Evolutionary conservation across 2,888 invertebrate genomes (phyloP).

Genomic region (Xylota segnis): DNA sequence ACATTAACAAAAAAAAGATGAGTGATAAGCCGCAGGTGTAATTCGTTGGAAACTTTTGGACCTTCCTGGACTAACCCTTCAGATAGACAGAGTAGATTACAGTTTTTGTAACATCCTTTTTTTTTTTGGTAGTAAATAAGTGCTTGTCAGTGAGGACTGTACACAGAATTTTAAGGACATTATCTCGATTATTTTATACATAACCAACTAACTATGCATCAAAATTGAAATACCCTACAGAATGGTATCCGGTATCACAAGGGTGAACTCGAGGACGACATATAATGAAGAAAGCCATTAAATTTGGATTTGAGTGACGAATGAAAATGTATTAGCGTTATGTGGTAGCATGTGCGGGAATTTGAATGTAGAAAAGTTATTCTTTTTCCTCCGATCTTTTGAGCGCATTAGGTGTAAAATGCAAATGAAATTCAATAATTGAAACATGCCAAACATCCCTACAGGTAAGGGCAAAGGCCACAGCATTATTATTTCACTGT

Average conservation of each 20-base stretch:
- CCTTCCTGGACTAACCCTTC: background rate
- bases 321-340: background rate
- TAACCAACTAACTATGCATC: background rate
- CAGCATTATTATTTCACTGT: background rate
- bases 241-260: background rate
- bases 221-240: background rate
- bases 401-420: background rate
- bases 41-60: background rate
- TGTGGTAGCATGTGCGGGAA: conserved; percentile 7
- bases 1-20: background rate
- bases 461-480: background rate
- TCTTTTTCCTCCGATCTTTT: background rate
- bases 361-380: background rate
- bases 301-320: conserved; percentile 9
- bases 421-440: conserved; percentile 2
- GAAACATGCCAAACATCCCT: background rate
- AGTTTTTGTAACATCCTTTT: background rate
- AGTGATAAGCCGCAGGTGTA: background rate
- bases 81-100: background rate
- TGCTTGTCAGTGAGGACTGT: background rate
- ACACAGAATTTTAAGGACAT: background rate
- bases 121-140: background rate
- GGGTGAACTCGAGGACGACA: background rate
- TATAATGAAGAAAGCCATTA: conserved; percentile 6
- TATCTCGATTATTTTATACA: background rate